Base-by-base conservation (phyloP, 2,113 vertebrate genomes). In the Aleadryas rufinucha region DNA sequence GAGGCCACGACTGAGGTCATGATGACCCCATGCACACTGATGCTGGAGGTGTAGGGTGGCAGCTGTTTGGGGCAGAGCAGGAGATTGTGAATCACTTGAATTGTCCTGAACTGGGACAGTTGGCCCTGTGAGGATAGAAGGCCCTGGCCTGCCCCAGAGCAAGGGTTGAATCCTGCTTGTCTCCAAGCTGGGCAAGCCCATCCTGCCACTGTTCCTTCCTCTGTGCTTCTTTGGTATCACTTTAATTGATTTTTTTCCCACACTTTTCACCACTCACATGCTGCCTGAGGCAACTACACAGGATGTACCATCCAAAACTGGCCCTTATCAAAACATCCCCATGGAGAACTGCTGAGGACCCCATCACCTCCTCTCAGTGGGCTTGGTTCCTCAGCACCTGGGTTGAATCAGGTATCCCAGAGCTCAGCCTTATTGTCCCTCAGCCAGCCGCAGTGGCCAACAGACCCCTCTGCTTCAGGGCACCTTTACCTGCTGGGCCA, bases 21-120 rank as follows among this genome's bases (percentile, higher is more conserved):
- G 42, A 57, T 41, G 70, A 37, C 3, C 14, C 39, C 20, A 2
- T 0, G 0, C 7, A 37, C n/a, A 33, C 14, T 16, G 49, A 72
- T 64, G 37, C 69, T 61, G 69, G 37, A 22, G 27, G 6, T 50
- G 4, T 16, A 59, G 37, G 30, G 16, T 26, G 27, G 21, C 50
- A 72, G 20, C 54, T 56, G 3, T 22, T 88, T 37, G 60, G 42
- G 30, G 18, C 27, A 31, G 28, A 69, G n/a, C 37, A 81, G 24
- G 33, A 61, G 37, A 41, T 12, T 75, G 37, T 68, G n/a, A 68
- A 76, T 47, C 39, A 47, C n/a, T 52, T 22, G 24, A 61, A 61
- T 54, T 76, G 14, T 45, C 33, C 60, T 78, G 23, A 81, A 50
- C 2, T 84, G 44, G 39, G 39, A 64, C 35, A 68, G 33, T 4